Evolutionary conservation across 2,888 invertebrate species (phyloP), one percentile per base, ranked within the genome.

Genomic region (Noctua janthina): DNA sequence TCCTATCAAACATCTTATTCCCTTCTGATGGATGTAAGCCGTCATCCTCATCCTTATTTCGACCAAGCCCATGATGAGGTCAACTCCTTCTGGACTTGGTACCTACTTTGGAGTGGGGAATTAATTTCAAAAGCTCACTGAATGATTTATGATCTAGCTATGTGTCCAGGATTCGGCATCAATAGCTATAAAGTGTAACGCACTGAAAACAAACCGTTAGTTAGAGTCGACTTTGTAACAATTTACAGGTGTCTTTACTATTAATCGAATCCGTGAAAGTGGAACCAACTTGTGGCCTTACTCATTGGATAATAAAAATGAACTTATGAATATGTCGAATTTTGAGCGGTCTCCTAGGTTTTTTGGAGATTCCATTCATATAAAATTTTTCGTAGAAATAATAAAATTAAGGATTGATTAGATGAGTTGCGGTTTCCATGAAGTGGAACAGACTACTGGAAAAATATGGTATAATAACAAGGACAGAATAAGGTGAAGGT

Each of bases 401-500:
- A 8, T 46, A 49, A 49, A n/a, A 46, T n/a, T 20, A 67, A 56
- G 56, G 5, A 78, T n/a, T 51, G 10, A 11, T 46, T 73, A 64
- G 8, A 29, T 29, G 39, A n/a, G 15, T 20, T 43, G 23, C 15
- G 11, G 23, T 77, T 67, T 49, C 17, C 15, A 17, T 54, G 51
- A 43, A 35, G 13, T 43, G 6, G 15, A 43, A 51, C 20, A 29
- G 20, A 62, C 29, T 29, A 62, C 20, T 39, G n/a, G 29, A 51
- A 74, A 69, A 80, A 56, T 15, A 39, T 54, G 15, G 10, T 49
- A 80, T 51, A 46, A 51, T 51, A 54, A 51, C 71, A 46, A 23
- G n/a, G 10, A 64, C 51, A 39, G 2, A 62, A 54, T 68, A 51
- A 77, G 46, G 35, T 77, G 77, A 72, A 71, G 70, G 70, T 35